phyloP scores from a whole-genome alignment of 1,140 invertebrate species.

The Drosophila neocordata region DNA sequence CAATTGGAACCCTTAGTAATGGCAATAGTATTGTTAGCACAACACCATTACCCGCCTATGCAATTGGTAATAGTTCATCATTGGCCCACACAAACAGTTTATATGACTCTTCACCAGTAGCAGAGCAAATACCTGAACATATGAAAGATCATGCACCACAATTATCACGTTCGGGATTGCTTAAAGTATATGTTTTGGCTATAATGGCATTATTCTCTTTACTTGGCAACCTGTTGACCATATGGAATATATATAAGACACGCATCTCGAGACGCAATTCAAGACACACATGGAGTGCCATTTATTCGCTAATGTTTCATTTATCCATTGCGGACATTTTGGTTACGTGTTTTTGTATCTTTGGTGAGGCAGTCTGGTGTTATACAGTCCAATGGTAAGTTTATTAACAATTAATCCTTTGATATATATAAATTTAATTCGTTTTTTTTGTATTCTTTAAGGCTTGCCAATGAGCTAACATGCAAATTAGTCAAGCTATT shows the following conservation, averaged over 20 bases:
- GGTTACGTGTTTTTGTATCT: slow-evolving; percentile 91
- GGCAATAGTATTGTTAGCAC: not conserved
- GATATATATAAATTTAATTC: not conserved
- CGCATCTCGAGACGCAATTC: slow-evolving; percentile 83
- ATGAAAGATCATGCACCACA: slow-evolving; percentile 86
- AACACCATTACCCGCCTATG: slow-evolving; percentile 50
- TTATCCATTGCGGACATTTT: slow-evolving; percentile 90
- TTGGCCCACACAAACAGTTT: slow-evolving; percentile 58
- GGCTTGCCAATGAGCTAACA: slow-evolving; percentile 87
- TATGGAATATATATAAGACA: slow-evolving; percentile 88
- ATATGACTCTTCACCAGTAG: slow-evolving; percentile 49
- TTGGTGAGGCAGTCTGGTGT: slow-evolving; percentile 90
- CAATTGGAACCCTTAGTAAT: not conserved
- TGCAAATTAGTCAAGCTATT: slow-evolving; percentile 93
- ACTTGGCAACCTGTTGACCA: slow-evolving; percentile 89
- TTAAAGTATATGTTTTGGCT: slow-evolving; percentile 86
- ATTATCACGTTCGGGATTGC: slow-evolving; percentile 84
- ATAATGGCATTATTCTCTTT: slow-evolving; percentile 89
- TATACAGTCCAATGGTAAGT: slow-evolving; percentile 89
- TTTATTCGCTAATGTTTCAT: slow-evolving; percentile 91
- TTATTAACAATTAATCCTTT: not conserved
- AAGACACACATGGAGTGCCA: slow-evolving; percentile 86
- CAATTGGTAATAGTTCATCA: slow-evolving; percentile 51
- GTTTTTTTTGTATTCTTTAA: not conserved
- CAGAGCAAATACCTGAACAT: slow-evolving; percentile 66